These are phyloP conservation scores for Oxytorus armatus DNA, from an alignment of 2,888 invertebrate species.

Conservation along the genomic window DNA sequence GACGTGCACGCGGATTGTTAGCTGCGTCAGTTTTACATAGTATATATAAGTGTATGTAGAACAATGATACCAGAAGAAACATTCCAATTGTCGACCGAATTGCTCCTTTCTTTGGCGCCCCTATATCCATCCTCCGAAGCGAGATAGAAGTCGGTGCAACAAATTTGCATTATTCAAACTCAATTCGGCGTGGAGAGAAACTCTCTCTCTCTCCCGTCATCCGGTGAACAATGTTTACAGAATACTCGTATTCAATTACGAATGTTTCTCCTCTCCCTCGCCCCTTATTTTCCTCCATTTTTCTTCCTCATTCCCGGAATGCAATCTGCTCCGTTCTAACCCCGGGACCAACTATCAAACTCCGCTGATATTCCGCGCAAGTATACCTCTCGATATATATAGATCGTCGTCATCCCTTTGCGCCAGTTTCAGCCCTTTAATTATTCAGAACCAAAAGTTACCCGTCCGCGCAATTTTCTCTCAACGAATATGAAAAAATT, in stretches of 20 bases:
- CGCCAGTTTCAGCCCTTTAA: slow-evolving; percentile 28
- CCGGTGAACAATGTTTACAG: slow-evolving; percentile 55
- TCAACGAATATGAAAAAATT: slow-evolving; percentile 3
- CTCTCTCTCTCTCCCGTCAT: slow-evolving; percentile 36
- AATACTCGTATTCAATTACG: slow-evolving; percentile 32
- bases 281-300: slow-evolving; percentile 5
- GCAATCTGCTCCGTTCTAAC: background rate
- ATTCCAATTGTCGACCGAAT: slow-evolving; percentile 16
- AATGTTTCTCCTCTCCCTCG: slow-evolving; percentile 15
- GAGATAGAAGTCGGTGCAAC: slow-evolving; percentile 35
- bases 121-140: background rate
- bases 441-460: slow-evolving; percentile 50
- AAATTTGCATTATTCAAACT: slow-evolving; percentile 60
- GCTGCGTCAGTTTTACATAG: background rate
- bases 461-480: slow-evolving; percentile 3
- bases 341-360: background rate
- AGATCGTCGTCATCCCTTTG: background rate
- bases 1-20: background rate
- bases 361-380: background rate
- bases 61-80: background rate
- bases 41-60: background rate
- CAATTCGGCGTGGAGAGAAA: slow-evolving; percentile 38
- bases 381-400: background rate
- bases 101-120: background rate
- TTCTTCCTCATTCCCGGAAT: background rate